Base-by-base conservation (phyloP, 2,888 invertebrate species). In the Sarcophaga caerulescens region DNA sequence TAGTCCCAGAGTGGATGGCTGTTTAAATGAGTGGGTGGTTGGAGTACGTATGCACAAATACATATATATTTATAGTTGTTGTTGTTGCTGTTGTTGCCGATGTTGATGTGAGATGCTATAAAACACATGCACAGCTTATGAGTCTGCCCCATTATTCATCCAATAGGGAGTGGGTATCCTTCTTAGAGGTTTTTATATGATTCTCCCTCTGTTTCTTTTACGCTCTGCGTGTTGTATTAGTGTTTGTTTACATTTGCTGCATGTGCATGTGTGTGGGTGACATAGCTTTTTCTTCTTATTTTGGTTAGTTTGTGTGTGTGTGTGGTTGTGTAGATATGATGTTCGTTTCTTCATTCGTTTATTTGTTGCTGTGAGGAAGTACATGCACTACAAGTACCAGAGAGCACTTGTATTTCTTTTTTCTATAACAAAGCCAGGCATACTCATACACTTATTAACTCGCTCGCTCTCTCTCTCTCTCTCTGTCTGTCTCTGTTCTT, bases 111-210 rank as follows among this genome's bases (percentile, higher is more conserved):
- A 35, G 35, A 35, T 35, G 35, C 10, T 35, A 35, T 35, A 35
- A 35, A 35, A 35, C 35, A 35, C 35, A 35, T 60, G 59, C 14
- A 23, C 21, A 62, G 63, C 52, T 62, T 71, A 62, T 75, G 70
- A 81, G 78, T 68, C 81, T 86, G 74, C 86, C 79, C 35, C 84
- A 84, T 65, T 59, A 75, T 75, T 8, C 45, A 70, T 79, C 84
- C 86, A 86, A 86, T 84, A 8, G 84, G 84, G 84, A 86, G 84
- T 86, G 86, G 81, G 81, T 78, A 84, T 86, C 81, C 78, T 81
- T 75, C 70, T 71, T 25, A 82, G 21, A 45, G 47, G 59, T 65
- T 78, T 69, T 21, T 57, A 25, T 74, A 45, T 74, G 25, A 19
- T 59, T 70, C 23, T n/a, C 44, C 63, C 45, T 14, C 12, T 19